These are phyloP conservation scores for Lamprologus sp. DNA, from an alignment of 2,113 vertebrate species.

Conservation along the genomic window DNA sequence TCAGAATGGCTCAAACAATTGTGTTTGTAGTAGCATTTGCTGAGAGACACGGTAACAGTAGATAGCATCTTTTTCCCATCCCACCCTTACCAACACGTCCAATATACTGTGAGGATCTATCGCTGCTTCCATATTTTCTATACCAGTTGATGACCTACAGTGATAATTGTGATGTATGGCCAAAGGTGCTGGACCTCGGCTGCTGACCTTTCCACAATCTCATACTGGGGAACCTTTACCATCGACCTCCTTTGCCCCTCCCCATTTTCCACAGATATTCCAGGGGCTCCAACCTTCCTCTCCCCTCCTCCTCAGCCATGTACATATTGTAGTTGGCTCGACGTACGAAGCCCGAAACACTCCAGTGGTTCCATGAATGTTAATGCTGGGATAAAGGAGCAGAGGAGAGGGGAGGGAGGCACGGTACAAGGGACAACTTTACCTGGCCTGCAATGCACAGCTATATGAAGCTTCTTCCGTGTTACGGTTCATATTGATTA, in stretches of 20 bases:
- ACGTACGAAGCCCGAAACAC: conserved; percentile 53
- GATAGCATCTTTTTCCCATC: not conserved
- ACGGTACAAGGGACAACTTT: conserved; percentile 4
- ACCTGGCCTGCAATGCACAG: conserved; percentile 38
- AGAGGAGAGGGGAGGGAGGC: not conserved
- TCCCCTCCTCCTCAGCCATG: not conserved
- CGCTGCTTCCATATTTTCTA: conserved; percentile 41
- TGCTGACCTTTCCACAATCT: conserved; percentile 68
- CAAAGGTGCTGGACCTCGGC: conserved; percentile 38
- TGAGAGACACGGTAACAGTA: not conserved
- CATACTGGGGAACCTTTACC: conserved; percentile 55
- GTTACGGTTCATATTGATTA: not conserved
- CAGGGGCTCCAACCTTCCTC: not conserved
- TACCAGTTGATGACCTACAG: conserved; percentile 57
- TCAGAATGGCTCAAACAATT: not conserved
- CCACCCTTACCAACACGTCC: not conserved
- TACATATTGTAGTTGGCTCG: conserved; percentile 46
- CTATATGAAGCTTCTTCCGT: not conserved
- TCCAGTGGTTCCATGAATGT: conserved; percentile 74
- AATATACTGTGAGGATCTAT: not conserved
- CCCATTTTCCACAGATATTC: not conserved
- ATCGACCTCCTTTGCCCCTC: not conserved
- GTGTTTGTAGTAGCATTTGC: not conserved
- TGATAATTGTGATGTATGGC: conserved; percentile 71
- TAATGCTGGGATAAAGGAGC: conserved; percentile 46